Percentiles rank a stretch among this genome's conserved stretches.
These are phyloP conservation scores for Saccostrea glomerata DNA, from an alignment of 1,140 invertebrate species.

Conservation along the genomic window DNA sequence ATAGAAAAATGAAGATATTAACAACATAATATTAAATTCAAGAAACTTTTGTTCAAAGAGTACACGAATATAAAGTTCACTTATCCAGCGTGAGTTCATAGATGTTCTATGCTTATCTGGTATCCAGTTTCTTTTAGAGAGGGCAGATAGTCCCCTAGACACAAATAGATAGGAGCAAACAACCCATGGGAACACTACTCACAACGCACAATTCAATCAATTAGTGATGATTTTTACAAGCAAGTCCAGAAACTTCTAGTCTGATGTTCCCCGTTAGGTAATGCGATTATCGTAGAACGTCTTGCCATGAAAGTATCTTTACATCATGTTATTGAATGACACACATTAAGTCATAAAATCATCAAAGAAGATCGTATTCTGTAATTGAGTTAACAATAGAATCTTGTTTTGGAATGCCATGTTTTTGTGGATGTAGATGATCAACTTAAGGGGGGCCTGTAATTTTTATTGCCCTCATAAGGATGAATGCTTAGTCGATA, in stretches of 20 bases:
- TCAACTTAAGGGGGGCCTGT: neutral
- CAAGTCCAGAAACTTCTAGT: neutral
- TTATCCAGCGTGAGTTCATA: neutral
- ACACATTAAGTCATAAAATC: conserved; percentile 26
- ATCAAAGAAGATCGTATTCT: conserved; percentile 6
- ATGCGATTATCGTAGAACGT: conserved; percentile 11
- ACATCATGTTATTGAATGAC: neutral
- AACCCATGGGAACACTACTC: neutral
- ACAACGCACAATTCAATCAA: neutral
- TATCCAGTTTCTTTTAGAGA: neutral
- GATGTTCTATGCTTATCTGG: neutral
- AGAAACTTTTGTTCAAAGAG: too few relatives aligned
- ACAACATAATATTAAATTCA: too few relatives aligned
- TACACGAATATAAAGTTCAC: too few relatives aligned
- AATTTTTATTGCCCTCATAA: neutral
- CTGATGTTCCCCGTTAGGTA: neutral
- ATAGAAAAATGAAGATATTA: too few relatives aligned
- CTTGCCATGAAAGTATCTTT: neutral
- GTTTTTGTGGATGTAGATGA: conserved; percentile 29
- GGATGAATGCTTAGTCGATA: neutral
- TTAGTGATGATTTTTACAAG: conserved; percentile 28
- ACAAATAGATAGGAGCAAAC: neutral
- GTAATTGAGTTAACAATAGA: conserved; percentile 19
- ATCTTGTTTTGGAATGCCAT: neutral
- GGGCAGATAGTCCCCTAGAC: conserved; percentile 14